Base-by-base conservation (phyloP, 2,888 invertebrate species). In the Phortica magna region DNA sequence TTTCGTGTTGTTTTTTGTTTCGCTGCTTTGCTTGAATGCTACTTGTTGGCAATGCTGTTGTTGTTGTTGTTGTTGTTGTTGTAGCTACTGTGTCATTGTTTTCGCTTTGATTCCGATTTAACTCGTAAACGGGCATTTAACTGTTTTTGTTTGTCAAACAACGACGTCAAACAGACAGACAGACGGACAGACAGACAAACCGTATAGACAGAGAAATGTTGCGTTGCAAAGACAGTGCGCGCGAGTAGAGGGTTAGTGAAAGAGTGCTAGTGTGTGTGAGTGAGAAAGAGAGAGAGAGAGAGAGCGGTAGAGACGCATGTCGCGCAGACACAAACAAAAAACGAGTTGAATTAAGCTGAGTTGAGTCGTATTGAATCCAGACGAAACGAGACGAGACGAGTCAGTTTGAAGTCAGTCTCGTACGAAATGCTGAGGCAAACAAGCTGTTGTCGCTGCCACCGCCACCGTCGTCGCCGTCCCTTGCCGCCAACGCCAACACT, bases 31-130 rank as follows among this genome's bases (percentile, higher is more conserved):
- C 76, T 59, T 64, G 12, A 43, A 10, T 61, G 67, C 31, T 75
- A 61, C 55, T 71, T 77, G 75, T 74, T 76, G 75, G 31, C 77
- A 76, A 57, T 77, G 78, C 14, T 75, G 73, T 64, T 80, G 76
- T 55, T 73, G 76, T 17, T 75, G 73, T 64, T 80, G 76, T 55
- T 73, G 76, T 76, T 76, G 76, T 73, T 78, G 81, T 78, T 76
- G 78, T 75, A 82, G 84, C 87, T 80, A 85, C 87, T 88, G 88
- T 89, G 89, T 88, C 89, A 89, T 89, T 89, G 88, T 89, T 89
- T 89, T 89, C 89, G 89, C 89, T 87, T 87, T 89, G 89, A 89
- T 86, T 89, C 87, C 83, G 88, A 88, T 86, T 88, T 89, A 86
- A 88, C 85, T 85, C 87, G 87, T 88, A 88, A 85, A 87, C 87